These are phyloP conservation scores for Acrossocheilus fasciatus DNA, from an alignment of 2,797 vertebrate species.

Conservation along the genomic window DNA sequence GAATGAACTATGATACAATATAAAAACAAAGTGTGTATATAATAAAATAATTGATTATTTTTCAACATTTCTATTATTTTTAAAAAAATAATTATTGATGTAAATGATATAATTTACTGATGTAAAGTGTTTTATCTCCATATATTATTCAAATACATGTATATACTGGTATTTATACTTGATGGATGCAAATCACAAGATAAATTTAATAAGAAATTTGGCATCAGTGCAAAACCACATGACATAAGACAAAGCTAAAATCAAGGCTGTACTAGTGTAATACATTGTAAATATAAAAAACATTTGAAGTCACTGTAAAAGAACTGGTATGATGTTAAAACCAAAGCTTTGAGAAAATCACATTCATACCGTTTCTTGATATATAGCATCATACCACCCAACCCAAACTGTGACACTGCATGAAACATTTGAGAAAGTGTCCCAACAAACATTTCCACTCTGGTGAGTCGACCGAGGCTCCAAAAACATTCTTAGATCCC, in stretches of 20 bases:
- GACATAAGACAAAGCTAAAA: not conserved
- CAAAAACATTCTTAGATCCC: slow-evolving; percentile 1
- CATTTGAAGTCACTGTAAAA: not conserved
- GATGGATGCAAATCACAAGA: not conserved
- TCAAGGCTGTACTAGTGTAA: not conserved
- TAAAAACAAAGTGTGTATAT: not conserved
- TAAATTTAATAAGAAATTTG: not conserved
- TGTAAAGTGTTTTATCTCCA: too few relatives aligned
- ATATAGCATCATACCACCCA: not conserved
- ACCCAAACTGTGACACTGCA: not conserved
- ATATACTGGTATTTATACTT: not conserved
- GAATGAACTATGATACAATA: not conserved
- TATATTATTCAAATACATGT: not conserved
- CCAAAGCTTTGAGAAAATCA: not conserved
- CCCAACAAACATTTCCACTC: slow-evolving; percentile 22
- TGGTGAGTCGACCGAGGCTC: not conserved
- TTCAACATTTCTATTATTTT: not conserved
- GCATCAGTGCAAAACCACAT: not conserved
- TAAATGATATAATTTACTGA: not conserved
- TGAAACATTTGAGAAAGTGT: not conserved
- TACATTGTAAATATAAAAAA: not conserved
- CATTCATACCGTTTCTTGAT: not conserved
- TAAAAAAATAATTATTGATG: not conserved
- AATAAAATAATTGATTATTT: not conserved
- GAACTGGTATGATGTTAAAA: not conserved